Base-by-base conservation (phyloP, 1,140 invertebrate species). In the Tribolium madens region DNA sequence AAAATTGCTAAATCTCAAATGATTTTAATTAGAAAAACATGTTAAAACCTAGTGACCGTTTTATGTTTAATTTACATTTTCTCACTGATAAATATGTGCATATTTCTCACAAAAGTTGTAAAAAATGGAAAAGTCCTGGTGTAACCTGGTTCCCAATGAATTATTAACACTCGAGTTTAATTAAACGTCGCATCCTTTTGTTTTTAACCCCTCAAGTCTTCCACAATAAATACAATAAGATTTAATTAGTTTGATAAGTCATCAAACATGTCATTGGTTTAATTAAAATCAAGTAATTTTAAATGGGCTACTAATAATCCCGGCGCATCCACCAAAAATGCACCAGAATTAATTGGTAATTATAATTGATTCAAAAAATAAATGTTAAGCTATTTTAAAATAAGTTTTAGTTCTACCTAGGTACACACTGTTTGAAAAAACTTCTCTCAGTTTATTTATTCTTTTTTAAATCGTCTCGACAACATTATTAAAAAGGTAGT, bases 31-130 rank as follows among this genome's bases (percentile, higher is more conserved):
- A 26, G 21, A 15, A 52, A 14, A 52, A 52, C 50, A 3, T 52
- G 12, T 9, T 14, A 14, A 1, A 52, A 12, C n/a, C n/a, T n/a
- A n/a, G n/a, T n/a, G n/a, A n/a, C n/a, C n/a, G n/a, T n/a, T n/a
- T n/a, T n/a, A n/a, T n/a, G n/a, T 52, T 17, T 52, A 52, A 15
- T 52, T 12, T 52, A 52, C n/a, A 52, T 52, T 52, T 52, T 26
- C 21, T 26, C 6, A 1, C 6, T 26, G 21, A 26, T 26, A 26
- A 26, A 26, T 26, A 26, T 26, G 21, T 5, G 6, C 21, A 26
- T 4, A 26, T 26, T 26, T 26, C 21, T 26, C 21, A 26, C 2
- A 21, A 21, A 21, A 21, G 18, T 21, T 21, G 3, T 26, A 26
- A 26, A 26, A 26, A 26, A 2, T 2, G 6, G 21, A 17, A 60